Conservation (phyloP, 2,888 invertebrate species). For the Tuta absoluta region DNA sequence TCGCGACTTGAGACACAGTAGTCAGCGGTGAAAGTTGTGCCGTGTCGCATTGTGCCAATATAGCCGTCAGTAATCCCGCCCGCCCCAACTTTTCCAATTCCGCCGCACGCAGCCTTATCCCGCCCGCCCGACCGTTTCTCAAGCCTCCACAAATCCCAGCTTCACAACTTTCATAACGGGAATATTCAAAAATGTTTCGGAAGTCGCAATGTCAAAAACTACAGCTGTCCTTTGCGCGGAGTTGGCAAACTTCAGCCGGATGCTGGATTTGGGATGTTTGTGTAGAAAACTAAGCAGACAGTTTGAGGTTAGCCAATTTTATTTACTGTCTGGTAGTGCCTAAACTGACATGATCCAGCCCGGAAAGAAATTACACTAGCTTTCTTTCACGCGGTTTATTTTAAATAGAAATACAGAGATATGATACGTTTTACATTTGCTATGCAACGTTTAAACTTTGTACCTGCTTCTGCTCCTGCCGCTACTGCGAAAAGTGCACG, state of each 20-base stretch:
- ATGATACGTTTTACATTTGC: too few species aligned
- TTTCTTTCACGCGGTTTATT: too few species aligned
- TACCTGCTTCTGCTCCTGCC: too few species aligned
- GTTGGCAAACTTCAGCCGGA: conserved; percentile 37
- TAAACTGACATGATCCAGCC: too few species aligned
- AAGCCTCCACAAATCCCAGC: conserved; percentile 61
- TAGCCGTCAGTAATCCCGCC: conserved; percentile 59
- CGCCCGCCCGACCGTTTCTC: conserved; percentile 54
- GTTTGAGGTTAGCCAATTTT: conserved; percentile 4
- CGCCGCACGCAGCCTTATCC: conserved; percentile 32
- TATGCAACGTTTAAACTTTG: too few species aligned
- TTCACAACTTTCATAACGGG: conserved; percentile 55
- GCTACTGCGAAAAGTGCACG: too few species aligned
- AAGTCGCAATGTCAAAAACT: conserved; percentile 48
- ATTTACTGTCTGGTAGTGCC: conserved; percentile 9
- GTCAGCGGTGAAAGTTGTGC: conserved; percentile 51
- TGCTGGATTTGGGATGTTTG: background rate
- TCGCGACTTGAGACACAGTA: background rate
- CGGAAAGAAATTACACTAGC: too few species aligned
- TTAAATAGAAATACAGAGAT: too few species aligned
- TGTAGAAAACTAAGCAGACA: conserved; percentile 9
- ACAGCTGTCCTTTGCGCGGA: conserved; percentile 46
- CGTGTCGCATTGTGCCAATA: conserved; percentile 56
- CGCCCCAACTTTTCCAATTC: conserved; percentile 71
- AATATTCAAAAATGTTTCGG: conserved; percentile 58